These are phyloP conservation scores for Tragelaphus buxtoni DNA, from an alignment of 2,113 vertebrate genomes.

Conservation along the genomic window DNA sequence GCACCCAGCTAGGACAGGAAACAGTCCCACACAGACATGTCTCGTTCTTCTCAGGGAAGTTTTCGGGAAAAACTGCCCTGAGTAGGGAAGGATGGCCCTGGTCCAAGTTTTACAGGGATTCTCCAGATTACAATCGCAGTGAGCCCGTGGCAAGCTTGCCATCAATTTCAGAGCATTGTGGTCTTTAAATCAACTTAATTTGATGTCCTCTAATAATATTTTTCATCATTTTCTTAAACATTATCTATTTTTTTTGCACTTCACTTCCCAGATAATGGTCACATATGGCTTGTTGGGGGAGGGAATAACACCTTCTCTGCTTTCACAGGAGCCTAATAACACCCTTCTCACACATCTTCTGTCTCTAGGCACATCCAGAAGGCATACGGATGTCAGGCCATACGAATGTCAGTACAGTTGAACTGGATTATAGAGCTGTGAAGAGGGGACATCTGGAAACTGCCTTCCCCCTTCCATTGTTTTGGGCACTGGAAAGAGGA, in stretches of 20 bases:
- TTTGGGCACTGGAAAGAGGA: neutral
- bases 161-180: neutral
- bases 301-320: neutral
- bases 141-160: neutral
- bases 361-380: neutral
- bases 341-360: neutral
- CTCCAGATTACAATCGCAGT: neutral
- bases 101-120: neutral
- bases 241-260: neutral
- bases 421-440: neutral
- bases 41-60: neutral
- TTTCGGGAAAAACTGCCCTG: neutral
- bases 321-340: neutral
- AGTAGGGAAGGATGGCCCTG: neutral
- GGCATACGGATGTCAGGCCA: neutral
- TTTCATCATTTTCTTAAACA: constrained; percentile 15
- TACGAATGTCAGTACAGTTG: neutral
- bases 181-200: constrained; percentile 15
- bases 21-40: neutral
- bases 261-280: constrained; percentile 14
- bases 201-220: constrained; percentile 33
- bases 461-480: neutral
- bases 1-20: neutral
- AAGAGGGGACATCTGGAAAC: neutral
- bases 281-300: neutral